These are phyloP conservation scores for Parascotia fuliginaria DNA, from an alignment of 2,888 invertebrate species.

Conservation along the genomic window DNA sequence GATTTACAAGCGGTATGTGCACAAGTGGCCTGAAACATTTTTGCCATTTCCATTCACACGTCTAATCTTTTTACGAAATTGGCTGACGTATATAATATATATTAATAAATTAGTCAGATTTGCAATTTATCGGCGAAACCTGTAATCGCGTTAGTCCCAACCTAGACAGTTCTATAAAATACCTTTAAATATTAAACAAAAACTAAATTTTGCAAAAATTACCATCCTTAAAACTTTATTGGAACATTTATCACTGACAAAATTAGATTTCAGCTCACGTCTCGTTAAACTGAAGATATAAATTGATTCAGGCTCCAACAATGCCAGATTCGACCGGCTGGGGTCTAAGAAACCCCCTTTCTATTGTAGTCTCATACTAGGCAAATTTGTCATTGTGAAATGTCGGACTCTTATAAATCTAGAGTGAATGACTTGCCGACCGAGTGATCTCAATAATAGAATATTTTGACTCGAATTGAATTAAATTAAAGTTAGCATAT, in stretches of 20 bases:
- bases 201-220: no score
- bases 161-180: no score
- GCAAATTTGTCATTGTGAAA: conserved; percentile 35
- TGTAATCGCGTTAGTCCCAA: no score
- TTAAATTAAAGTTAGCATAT: background rate
- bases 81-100: no score
- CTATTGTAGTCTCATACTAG: conserved; percentile 18
- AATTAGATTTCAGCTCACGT: conserved; percentile 31
- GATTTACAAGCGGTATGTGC: no score
- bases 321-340: conserved; percentile 8
- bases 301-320: conserved; percentile 28
- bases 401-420: conserved; percentile 24
- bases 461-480: conserved; percentile 10
- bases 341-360: conserved; percentile 23
- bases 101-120: no score
- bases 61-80: no score
- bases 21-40: no score
- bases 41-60: no score
- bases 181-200: no score
- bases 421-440: conserved; percentile 27
- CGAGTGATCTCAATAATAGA: conserved; percentile 27
- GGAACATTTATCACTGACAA: conserved; percentile 21
- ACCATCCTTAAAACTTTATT: conserved; percentile 7
- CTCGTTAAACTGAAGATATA: conserved; percentile 18
- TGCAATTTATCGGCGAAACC: no score